A percentile compares a stretch with the other conserved stretches of the same genome.
These are phyloP conservation scores for Aplodontia rufa DNA, from an alignment of 2,113 vertebrate genomes.

Conservation along the genomic window DNA sequence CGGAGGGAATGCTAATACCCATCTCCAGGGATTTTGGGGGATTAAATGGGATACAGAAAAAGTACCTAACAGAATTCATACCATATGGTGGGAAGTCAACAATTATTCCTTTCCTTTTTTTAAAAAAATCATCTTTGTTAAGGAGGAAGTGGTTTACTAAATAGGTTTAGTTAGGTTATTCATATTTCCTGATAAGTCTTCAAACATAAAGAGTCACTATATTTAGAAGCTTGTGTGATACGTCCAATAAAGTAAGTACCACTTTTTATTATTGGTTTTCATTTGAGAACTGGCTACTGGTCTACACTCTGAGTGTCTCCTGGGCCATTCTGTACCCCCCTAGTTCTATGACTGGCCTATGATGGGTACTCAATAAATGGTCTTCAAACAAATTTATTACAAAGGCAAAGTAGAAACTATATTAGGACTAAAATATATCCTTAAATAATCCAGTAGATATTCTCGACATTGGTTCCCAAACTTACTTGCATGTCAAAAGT, in stretches of 20 bases:
- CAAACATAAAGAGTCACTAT: neutral
- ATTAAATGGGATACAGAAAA: constrained; percentile 1
- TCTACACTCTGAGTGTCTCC: neutral
- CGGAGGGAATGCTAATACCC: neutral
- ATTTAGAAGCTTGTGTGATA: neutral
- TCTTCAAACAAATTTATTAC: neutral
- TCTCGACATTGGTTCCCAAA: neutral
- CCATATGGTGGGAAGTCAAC: constrained; percentile 11
- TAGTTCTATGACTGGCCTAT: neutral
- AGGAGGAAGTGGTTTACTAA: constrained; percentile 31
- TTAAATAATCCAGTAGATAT: neutral
- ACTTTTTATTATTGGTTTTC: neutral
- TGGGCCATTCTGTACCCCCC: neutral
- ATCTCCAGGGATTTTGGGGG: neutral
- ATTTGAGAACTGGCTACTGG: neutral
- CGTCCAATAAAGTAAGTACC: neutral
- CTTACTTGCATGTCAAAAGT: neutral
- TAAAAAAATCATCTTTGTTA: neutral
- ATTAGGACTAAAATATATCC: neutral
- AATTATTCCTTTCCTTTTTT: neutral
- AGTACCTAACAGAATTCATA: neutral
- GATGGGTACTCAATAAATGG: neutral
- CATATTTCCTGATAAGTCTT: neutral
- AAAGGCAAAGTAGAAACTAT: neutral
- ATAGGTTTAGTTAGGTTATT: neutral